phyloP scores from a whole-genome alignment of 2,888 invertebrate genomes.

The Drosophila paranaensis region DNA sequence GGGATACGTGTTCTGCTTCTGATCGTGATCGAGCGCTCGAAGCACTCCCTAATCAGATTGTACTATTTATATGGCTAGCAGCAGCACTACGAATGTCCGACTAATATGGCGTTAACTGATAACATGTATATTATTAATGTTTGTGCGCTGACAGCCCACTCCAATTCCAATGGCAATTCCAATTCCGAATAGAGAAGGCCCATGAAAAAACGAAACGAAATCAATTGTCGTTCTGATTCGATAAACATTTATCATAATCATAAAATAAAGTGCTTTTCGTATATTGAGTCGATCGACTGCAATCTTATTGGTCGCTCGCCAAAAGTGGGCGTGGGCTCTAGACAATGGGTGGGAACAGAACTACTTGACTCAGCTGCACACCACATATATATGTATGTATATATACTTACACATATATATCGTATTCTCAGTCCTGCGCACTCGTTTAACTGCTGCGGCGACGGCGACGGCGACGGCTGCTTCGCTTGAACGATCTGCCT shows the following conservation, averaged over 20 bases:
- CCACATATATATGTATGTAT: no score
- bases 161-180: conserved; percentile 35
- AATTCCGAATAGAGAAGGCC: conserved; percentile 15
- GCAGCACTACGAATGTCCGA: conserved; percentile 51
- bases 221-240: conserved; percentile 80
- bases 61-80: conserved; percentile 19
- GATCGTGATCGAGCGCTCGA: conserved; percentile 9
- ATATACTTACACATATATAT: not conserved
- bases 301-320: conserved; percentile 69
- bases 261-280: conserved; percentile 62
- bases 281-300: conserved; percentile 59
- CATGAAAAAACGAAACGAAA: conserved; percentile 25
- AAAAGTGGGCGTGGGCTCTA: conserved; percentile 61
- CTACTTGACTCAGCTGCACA: not conserved
- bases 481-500: conserved; percentile 5
- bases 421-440: conserved; percentile 4
- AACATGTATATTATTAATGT: conserved; percentile 73
- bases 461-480: conserved; percentile 5
- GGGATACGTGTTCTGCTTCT: conserved; percentile 19
- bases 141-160: conserved; percentile 52
- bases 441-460: conserved; percentile 4
- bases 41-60: conserved; percentile 63
- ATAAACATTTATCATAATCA: conserved; percentile 83
- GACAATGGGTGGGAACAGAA: conserved; percentile 36
- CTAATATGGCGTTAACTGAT: conserved; percentile 74